phyloP scores from a whole-genome alignment of 1,140 invertebrate species.

The Trigoniulus corallinus region DNA sequence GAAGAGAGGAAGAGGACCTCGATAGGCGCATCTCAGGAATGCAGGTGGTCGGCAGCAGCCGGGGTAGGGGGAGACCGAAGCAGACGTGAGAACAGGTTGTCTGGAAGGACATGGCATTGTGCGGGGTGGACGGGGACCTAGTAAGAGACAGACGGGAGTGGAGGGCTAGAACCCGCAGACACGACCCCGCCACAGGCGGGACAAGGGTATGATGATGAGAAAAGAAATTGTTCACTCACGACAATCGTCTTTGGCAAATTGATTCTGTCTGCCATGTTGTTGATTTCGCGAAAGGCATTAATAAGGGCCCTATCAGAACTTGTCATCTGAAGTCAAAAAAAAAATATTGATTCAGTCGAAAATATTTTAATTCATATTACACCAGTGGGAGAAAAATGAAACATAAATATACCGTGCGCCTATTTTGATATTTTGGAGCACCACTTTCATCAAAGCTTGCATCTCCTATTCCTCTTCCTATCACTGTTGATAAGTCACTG shows the following conservation, averaged over 20 bases:
- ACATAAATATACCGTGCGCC: slow-evolving; percentile 43
- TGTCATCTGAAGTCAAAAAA: slow-evolving; percentile 42
- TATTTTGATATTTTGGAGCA: slow-evolving; percentile 76
- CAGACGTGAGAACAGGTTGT: no score
- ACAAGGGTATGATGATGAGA: no score
- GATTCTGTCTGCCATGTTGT: slow-evolving; percentile 92
- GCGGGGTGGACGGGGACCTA: no score
- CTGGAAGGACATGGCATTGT: no score
- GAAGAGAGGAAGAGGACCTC: no score
- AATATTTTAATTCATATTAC: slow-evolving; percentile 1
- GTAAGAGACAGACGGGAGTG: no score
- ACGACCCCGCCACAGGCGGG: no score
- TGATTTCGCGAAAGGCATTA: slow-evolving; percentile 92
- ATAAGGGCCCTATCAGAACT: slow-evolving; percentile 85
- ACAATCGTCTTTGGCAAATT: slow-evolving; percentile 90
- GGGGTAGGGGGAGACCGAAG: no score
- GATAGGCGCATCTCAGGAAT: no score
- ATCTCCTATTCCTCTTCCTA: slow-evolving; percentile 74
- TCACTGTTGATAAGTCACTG: slow-evolving; percentile 92
- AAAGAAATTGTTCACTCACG: slow-evolving; percentile 11
- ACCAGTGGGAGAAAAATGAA: slow-evolving; percentile 5
- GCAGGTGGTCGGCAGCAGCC: no score
- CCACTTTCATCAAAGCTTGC: slow-evolving; percentile 71
- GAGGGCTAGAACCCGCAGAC: no score
- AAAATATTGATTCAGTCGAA: slow-evolving; percentile 1